Evolutionary conservation across 2,888 invertebrate species (phyloP).

Genomic region (Tinea pellionella): DNA sequence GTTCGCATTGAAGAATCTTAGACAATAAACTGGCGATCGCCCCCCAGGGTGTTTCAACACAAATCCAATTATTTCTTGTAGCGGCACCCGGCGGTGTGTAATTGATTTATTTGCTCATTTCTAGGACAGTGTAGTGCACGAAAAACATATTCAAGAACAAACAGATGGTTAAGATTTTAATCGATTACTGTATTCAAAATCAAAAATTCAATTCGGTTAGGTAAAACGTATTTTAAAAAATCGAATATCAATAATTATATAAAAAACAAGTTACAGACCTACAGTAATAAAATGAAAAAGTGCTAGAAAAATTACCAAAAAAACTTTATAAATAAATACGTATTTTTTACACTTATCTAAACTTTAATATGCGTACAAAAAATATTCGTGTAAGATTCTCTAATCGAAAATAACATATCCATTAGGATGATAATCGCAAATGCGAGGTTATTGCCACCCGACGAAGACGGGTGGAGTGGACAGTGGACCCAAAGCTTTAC

Average conservation of each 20-base stretch:
- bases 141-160: background rate
- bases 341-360: too few relatives aligned
- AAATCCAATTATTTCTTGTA: constrained; percentile 58
- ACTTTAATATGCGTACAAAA: background rate
- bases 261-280: too few relatives aligned
- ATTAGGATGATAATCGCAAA: constrained; percentile 7
- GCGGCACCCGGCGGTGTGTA: constrained; percentile 47
- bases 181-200: background rate
- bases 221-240: too few relatives aligned
- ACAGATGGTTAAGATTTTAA: background rate
- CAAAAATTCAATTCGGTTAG: background rate
- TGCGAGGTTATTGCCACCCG: constrained; percentile 1
- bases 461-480: constrained; percentile 28
- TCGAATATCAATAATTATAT: too few relatives aligned
- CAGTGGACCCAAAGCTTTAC: constrained; percentile 28
- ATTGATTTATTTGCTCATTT: constrained; percentile 61
- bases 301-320: too few relatives aligned
- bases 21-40: constrained; percentile 47
- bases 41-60: constrained; percentile 42
- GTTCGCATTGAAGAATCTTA: constrained; percentile 29
- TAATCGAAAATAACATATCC: constrained; percentile 8
- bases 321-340: too few relatives aligned
- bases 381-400: background rate
- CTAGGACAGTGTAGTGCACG: background rate
- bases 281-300: too few relatives aligned